These are phyloP conservation scores for Tribolium castaneum DNA, from an alignment of 1,140 invertebrate genomes.

Conservation along the genomic window DNA sequence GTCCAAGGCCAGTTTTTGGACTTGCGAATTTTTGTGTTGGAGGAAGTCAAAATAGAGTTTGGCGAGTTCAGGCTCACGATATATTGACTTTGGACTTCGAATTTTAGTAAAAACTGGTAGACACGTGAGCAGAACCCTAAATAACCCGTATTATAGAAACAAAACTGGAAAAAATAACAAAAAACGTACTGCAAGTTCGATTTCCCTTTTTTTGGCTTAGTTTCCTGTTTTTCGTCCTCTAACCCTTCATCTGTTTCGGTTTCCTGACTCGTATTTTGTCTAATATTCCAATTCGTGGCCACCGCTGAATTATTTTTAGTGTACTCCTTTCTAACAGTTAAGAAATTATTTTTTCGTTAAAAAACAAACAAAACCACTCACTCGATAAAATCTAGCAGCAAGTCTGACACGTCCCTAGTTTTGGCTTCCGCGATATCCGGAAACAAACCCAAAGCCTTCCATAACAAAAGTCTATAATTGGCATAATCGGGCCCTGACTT, in stretches of 20 bases:
- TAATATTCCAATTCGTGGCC: conserved; percentile 66
- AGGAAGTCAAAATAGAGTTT: conserved; percentile 84
- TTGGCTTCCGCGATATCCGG: conserved; percentile 79
- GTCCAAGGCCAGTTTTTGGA: conserved; percentile 88
- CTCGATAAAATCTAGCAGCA: conserved; percentile 85
- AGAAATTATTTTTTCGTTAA: conserved; percentile 9
- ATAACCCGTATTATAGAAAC: not conserved
- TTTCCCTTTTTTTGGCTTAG: conserved; percentile 45
- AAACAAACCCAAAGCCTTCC: conserved; percentile 81
- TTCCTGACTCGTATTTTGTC: conserved; percentile 57
- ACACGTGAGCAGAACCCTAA: conserved; percentile 77
- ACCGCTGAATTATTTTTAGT: conserved; percentile 66
- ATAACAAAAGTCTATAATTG: conserved; percentile 83
- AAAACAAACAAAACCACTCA: conserved; percentile 53
- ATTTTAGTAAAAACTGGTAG: conserved; percentile 83
- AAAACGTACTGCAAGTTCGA: not conserved
- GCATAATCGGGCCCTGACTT: conserved; percentile 73
- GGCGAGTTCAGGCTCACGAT: conserved; percentile 79
- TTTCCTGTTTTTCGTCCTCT: conserved; percentile 53
- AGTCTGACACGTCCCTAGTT: conserved; percentile 79
- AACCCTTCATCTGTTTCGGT: conserved; percentile 54
- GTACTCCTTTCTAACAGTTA: conserved; percentile 63
- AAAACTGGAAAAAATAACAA: not conserved
- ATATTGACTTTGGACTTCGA: conserved; percentile 82
- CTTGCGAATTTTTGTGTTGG: conserved; percentile 77